These are phyloP conservation scores for Bubo bubo DNA, from an alignment of 2,113 vertebrate genomes.

Conservation along the genomic window DNA sequence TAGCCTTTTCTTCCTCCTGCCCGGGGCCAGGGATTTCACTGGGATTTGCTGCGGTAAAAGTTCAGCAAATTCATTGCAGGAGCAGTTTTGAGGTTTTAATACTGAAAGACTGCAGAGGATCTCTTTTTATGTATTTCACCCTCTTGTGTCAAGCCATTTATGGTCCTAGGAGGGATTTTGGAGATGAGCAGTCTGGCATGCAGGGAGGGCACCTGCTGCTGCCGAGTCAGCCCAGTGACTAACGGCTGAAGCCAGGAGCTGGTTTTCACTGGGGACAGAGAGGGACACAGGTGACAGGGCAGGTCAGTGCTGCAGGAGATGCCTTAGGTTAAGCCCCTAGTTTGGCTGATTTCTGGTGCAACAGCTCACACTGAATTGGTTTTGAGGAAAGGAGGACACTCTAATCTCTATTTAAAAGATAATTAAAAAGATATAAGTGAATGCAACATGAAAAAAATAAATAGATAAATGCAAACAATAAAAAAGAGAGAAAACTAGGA, in stretches of 20 bases:
- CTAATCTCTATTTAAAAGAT: neutral
- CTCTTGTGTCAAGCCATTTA: rapidly evolving
- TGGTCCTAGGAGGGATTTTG: rapidly evolving
- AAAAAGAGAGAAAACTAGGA: neutral
- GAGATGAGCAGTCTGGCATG: neutral
- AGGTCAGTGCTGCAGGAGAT: neutral
- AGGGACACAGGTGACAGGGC: neutral
- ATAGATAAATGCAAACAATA: neutral
- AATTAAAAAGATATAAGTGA: neutral
- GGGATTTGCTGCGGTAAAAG: neutral
- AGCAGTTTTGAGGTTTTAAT: neutral
- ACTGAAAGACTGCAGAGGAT: neutral
- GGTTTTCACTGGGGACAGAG: neutral
- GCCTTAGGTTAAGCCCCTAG: too few relatives aligned
- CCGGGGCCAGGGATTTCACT: neutral
- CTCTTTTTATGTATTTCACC: neutral
- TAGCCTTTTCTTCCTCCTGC: neutral
- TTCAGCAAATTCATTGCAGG: neutral
- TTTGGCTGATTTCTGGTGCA: too few relatives aligned
- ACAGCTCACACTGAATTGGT: neutral
- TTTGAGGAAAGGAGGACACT: neutral
- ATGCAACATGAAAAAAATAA: neutral
- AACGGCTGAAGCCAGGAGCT: neutral
- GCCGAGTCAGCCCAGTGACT: too few relatives aligned
- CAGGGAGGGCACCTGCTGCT: neutral